Evolutionary conservation across 2,113 vertebrate genomes (phyloP).

Genomic region (Lasiurus cinereus): DNA sequence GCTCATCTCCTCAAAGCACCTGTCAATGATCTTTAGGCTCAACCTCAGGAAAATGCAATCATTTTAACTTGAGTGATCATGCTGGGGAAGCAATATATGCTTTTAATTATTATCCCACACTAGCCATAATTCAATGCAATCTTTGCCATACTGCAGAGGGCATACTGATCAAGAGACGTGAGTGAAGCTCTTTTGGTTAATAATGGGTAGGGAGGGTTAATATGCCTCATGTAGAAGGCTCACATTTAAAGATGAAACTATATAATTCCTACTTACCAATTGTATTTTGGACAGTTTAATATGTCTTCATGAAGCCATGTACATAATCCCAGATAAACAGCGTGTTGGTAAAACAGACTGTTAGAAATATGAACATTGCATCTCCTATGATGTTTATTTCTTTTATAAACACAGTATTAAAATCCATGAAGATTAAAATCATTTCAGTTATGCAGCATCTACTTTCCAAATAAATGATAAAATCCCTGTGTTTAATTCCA

Average conservation of each 20-base stretch:
- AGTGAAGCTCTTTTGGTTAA: background rate
- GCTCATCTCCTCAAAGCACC: background rate
- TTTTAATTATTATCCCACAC: conserved; percentile 23
- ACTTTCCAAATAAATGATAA: background rate
- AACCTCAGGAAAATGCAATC: background rate
- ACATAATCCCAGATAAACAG: background rate
- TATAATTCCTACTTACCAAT: background rate
- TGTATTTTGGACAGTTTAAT: too few relatives aligned
- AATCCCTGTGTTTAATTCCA: background rate
- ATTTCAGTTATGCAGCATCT: background rate
- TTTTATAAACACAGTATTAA: background rate
- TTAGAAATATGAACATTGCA: too few relatives aligned
- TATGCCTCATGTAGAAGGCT: background rate
- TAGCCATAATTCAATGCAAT: background rate
- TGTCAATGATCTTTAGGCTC: accelerated
- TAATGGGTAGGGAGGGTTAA: background rate
- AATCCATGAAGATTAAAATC: background rate
- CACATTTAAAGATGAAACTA: background rate
- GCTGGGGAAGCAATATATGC: background rate
- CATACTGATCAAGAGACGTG: background rate
- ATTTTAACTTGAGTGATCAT: background rate
- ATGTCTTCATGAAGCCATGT: background rate
- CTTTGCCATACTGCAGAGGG: background rate
- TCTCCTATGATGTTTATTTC: background rate
- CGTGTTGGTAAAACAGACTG: background rate